phyloP scores from a whole-genome alignment of 1,140 invertebrate species.

The Bombus confusus region DNA sequence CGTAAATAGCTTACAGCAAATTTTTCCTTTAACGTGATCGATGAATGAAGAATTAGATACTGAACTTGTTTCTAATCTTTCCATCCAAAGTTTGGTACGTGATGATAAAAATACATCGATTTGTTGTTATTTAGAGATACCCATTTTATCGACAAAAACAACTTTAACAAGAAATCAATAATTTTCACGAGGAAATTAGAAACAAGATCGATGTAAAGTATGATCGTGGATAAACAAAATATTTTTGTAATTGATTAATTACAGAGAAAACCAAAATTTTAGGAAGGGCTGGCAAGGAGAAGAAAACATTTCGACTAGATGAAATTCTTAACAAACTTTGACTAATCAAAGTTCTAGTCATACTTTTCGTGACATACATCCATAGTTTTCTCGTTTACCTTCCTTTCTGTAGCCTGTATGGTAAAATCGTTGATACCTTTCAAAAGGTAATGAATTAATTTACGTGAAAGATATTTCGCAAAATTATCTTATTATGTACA shows the following conservation, averaged over 20 bases:
- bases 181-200: neutral
- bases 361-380: neutral
- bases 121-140: too few relatives aligned
- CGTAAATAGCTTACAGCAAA: too few relatives aligned
- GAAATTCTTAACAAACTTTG: neutral
- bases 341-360: constrained; percentile 2
- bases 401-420: neutral
- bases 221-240: neutral
- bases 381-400: neutral
- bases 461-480: neutral
- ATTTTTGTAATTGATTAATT: constrained; percentile 1
- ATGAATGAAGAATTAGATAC: too few relatives aligned
- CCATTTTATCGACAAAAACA: neutral
- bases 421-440: neutral
- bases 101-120: too few relatives aligned
- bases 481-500: neutral
- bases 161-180: neutral
- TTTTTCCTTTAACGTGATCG: too few relatives aligned
- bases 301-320: neutral
- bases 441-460: neutral
- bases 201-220: neutral
- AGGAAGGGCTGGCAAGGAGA: neutral
- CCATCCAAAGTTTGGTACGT: too few relatives aligned
- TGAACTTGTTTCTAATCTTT: too few relatives aligned
- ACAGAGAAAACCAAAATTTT: neutral